These are phyloP conservation scores for Oncorhynchus gorbuscha DNA, from an alignment of 2,113 vertebrate genomes.

Conservation along the genomic window DNA sequence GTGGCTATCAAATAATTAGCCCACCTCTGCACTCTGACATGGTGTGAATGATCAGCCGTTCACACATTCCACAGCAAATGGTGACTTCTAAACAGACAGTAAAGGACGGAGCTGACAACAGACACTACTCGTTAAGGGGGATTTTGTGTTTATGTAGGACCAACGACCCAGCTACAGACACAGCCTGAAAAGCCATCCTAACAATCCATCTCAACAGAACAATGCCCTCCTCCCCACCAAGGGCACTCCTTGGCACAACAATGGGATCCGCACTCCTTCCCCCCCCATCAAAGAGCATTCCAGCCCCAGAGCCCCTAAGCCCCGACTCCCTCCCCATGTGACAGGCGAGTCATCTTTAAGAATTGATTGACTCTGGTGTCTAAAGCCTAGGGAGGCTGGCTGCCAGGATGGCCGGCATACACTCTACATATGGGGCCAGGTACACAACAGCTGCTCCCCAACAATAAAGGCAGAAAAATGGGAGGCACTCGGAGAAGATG, in stretches of 20 bases:
- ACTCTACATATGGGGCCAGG: slow-evolving; percentile 66
- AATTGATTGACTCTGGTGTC: slow-evolving; percentile 77
- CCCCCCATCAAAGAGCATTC: slow-evolving; percentile 74
- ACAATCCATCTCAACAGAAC: slow-evolving; percentile 51
- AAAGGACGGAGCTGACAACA: too few relatives aligned
- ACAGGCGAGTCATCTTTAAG: slow-evolving; percentile 78
- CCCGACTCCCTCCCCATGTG: slow-evolving; percentile 69
- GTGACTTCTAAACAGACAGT: too few relatives aligned
- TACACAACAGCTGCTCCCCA: slow-evolving; percentile 74
- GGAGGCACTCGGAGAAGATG: slow-evolving; percentile 76
- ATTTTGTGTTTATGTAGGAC: background rate
- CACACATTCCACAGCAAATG: too few relatives aligned
- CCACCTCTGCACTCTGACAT: too few relatives aligned
- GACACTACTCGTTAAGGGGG: too few relatives aligned
- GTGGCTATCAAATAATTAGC: too few relatives aligned
- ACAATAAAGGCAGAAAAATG: slow-evolving; percentile 74
- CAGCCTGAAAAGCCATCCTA: slow-evolving; percentile 25
- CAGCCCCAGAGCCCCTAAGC: slow-evolving; percentile 73
- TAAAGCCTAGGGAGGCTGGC: slow-evolving; percentile 67
- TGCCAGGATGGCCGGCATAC: slow-evolving; percentile 75
- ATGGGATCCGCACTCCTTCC: slow-evolving; percentile 49
- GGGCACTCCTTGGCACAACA: slow-evolving; percentile 75
- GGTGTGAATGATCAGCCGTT: too few relatives aligned
- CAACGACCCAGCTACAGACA: slow-evolving; percentile 25
- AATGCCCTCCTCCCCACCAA: slow-evolving; percentile 60